A percentile compares a stretch with the other conserved stretches of the same genome.
Conservation (phyloP, 2,113 vertebrate genomes). For the Malaclemys terrapin region DNA sequence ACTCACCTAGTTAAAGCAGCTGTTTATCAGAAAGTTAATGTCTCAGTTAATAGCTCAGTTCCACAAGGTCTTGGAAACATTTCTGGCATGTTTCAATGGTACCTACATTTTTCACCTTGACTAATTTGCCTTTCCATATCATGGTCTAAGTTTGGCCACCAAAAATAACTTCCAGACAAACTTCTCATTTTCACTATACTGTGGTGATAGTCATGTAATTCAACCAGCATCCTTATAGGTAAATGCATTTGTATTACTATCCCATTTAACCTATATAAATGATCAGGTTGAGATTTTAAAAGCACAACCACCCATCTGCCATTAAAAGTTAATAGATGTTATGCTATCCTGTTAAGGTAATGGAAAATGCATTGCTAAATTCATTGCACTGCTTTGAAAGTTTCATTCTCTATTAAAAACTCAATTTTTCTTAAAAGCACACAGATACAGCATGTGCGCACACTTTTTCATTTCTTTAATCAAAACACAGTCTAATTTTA, state of each 20-base stretch:
- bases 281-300: neutral
- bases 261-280: neutral
- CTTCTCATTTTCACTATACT: neutral
- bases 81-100: neutral
- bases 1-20: neutral
- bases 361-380: neutral
- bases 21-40: neutral
- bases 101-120: neutral
- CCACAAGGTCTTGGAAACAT: constrained; percentile 36
- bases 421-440: neutral
- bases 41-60: neutral
- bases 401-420: neutral
- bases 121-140: neutral
- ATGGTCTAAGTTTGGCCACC: neutral
- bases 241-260: neutral
- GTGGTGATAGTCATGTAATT: neutral
- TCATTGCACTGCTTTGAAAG: neutral
- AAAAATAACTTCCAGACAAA: constrained; percentile 22
- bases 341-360: neutral
- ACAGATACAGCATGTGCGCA: too few relatives aligned
- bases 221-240: neutral
- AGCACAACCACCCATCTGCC: neutral
- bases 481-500: neutral
- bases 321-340: neutral
- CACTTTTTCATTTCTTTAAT: neutral